Percentiles rank a stretch among this genome's conserved stretches.
Conservation (phyloP, 2,888 invertebrate genomes). For the Eremobia ochroleuca region DNA sequence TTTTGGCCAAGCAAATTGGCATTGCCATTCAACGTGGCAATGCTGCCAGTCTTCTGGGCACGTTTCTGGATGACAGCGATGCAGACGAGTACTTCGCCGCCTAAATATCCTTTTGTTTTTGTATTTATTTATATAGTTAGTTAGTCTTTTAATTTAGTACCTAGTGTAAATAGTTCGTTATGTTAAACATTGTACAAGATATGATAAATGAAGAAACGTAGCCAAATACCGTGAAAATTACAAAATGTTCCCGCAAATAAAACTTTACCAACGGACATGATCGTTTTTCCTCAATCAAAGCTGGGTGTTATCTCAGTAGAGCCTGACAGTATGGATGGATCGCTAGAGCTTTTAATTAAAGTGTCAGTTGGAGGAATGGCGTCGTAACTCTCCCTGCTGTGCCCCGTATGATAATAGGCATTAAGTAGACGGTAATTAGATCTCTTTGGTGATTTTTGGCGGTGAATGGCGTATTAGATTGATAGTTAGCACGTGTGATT, state of each 20-base stretch:
- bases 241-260: slow-evolving; percentile 30
- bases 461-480: slow-evolving; percentile 1
- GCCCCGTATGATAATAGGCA: slow-evolving; percentile 63
- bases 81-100: neutral
- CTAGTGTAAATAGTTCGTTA: neutral
- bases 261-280: slow-evolving; percentile 28
- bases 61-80: no score
- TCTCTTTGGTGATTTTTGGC: slow-evolving; percentile 1
- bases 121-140: neutral
- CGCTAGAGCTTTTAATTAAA: slow-evolving; percentile 64
- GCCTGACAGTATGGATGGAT: slow-evolving; percentile 60
- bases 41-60: neutral
- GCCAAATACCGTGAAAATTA: slow-evolving; percentile 1
- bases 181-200: neutral
- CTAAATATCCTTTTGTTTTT: neutral
- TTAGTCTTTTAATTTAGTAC: neutral
- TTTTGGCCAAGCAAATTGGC: neutral
- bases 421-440: slow-evolving; percentile 47
- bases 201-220: neutral
- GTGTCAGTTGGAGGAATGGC: slow-evolving; percentile 56
- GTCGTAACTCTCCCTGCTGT: slow-evolving; percentile 59
- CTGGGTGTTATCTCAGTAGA: slow-evolving; percentile 41
- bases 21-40: neutral
- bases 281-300: slow-evolving; percentile 49
- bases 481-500: slow-evolving; percentile 6